Base-by-base conservation (phyloP, 2,797 vertebrate genomes). In the Adelosebastes latens region DNA sequence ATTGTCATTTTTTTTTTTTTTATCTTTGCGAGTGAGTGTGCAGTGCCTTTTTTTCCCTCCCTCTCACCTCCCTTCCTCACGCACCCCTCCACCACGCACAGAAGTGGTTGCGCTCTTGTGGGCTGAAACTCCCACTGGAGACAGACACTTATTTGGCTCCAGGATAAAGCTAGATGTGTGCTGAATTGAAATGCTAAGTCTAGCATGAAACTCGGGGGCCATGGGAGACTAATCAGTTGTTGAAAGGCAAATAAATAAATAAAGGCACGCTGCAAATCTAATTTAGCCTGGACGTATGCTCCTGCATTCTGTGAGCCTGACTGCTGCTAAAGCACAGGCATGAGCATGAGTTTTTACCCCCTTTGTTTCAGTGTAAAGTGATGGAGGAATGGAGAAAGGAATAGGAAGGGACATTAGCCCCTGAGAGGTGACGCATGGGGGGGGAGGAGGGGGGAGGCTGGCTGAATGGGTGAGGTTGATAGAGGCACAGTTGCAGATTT, bases 151-250 rank as follows among this genome's bases (percentile, higher is more conserved):
- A 92, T 95, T 94, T 94, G 90, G 94, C 93, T 95, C 76, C 91
- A 83, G 92, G 94, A 95, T 93, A 89, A 91, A 93, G 87, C 89
- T 88, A 64, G 81, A 89, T 90, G 93, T 91, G 93, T 92, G 83
- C 86, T 77, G 93, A 94, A 95, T 93, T 86, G 88, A 95, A 96
- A 95, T 93, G 93, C 85, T 93, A 94, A 93, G 91, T 94, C 77
- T 94, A 93, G 90, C 93, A 93, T 94, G 92, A 94, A 95, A 90
- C 93, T 86, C 86, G 3, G 63, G 56, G 89, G 90, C 88, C 90
- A 91, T 84, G 78, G 80, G 82, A 92, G 92, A 94, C 92, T 95
- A 94, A 96, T 95, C 93, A 95, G 88, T 86, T 90, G 92, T 90
- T 91, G 88, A 93, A 92, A 93, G 85, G 81, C 75, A 94, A 93